phyloP scores from a whole-genome alignment of 2,888 invertebrate species.

The Eupithecia centaureata region DNA sequence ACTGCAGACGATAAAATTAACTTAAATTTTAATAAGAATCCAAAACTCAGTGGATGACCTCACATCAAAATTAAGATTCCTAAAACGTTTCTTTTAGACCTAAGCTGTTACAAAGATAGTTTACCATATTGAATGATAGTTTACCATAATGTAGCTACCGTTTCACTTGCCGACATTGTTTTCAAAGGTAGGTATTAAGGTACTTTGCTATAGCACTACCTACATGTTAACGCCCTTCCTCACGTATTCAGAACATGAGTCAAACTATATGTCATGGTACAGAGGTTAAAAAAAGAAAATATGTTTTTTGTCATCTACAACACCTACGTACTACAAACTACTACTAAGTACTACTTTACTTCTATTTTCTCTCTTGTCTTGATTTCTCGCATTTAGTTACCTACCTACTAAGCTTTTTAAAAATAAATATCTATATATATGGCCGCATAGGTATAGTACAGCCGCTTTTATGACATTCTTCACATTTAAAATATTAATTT shows the following conservation, averaged over 20 bases:
- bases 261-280: conserved; percentile 62
- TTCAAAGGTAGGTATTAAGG: conserved; percentile 72
- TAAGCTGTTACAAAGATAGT: conserved; percentile 26
- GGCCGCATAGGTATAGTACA: too few species aligned
- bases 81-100: conserved; percentile 37
- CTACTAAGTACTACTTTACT: too few species aligned
- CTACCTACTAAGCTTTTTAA: too few species aligned
- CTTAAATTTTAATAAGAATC: background rate
- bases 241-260: conserved; percentile 75
- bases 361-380: background rate
- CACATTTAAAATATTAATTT: too few species aligned
- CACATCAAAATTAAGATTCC: conserved; percentile 37
- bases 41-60: conserved; percentile 31
- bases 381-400: background rate
- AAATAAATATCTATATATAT: too few species aligned
- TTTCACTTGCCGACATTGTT: conserved; percentile 51
- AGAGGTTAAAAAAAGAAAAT: conserved; percentile 43
- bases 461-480: too few species aligned
- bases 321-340: too few species aligned
- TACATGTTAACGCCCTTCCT: conserved; percentile 76
- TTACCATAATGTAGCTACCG: conserved; percentile 35
- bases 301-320: conserved; percentile 21
- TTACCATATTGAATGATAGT: too few species aligned
- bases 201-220: too few species aligned
- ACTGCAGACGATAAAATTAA: too few species aligned